These are phyloP conservation scores for Hymenopus coronatus DNA, from an alignment of 2,888 invertebrate species.

Conservation along the genomic window DNA sequence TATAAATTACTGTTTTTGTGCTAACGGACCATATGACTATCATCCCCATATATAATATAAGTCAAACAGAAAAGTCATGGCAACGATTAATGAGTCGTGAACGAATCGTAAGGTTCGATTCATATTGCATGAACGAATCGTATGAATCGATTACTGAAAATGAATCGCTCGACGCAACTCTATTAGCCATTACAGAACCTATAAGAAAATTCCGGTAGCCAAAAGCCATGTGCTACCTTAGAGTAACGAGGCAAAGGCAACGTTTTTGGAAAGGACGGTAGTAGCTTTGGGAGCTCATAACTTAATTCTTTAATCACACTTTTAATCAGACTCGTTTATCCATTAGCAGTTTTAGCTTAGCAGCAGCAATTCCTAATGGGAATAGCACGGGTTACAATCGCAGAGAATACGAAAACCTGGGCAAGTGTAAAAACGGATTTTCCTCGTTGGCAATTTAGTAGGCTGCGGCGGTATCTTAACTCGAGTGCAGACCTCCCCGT, in stretches of 20 bases:
- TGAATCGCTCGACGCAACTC: no score
- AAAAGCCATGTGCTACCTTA: no score
- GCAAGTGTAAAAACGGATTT: conserved; percentile 22
- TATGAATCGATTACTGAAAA: no score
- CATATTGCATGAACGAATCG: no score
- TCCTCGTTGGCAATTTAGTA: conserved; percentile 23
- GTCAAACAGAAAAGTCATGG: no score
- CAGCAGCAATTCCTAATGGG: conserved; percentile 6
- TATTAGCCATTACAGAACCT: no score
- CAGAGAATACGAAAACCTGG: neutral
- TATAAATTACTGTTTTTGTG: no score
- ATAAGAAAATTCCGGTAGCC: no score
- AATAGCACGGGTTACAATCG: neutral
- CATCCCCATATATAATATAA: no score
- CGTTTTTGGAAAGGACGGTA: neutral
- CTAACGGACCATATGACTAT: no score
- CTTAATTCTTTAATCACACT: conserved; percentile 31
- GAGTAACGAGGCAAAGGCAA: neutral
- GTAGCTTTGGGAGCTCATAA: conserved; percentile 12
- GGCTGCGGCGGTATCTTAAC: neutral
- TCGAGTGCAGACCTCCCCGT: neutral
- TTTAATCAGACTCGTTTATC: conserved; percentile 25
- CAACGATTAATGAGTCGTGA: no score
- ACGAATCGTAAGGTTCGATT: no score
- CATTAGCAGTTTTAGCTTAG: conserved; percentile 25